phyloP scores from a whole-genome alignment of 1,140 invertebrate genomes.

The Micrasema longulum region DNA sequence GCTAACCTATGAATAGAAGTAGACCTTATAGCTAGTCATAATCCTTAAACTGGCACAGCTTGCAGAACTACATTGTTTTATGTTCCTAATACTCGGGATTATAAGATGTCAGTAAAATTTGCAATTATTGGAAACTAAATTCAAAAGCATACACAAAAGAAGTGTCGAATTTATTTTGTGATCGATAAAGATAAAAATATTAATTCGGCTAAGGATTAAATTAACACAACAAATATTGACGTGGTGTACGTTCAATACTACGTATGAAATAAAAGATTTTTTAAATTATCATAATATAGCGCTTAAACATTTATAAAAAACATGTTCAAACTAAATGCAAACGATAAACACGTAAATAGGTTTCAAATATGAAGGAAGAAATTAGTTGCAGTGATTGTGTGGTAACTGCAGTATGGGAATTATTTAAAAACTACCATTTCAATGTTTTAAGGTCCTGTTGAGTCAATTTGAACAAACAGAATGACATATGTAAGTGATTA shows the following conservation, averaged over 20 bases:
- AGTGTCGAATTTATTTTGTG: too few species aligned
- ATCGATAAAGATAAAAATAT: too few species aligned
- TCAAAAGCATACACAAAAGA: too few species aligned
- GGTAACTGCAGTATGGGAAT: slow-evolving; percentile 2
- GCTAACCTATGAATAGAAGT: slow-evolving; percentile 23
- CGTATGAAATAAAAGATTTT: slow-evolving; percentile 7
- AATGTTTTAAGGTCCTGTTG: too few species aligned
- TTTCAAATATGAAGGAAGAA: slow-evolving; percentile 15
- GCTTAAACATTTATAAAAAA: slow-evolving; percentile 3
- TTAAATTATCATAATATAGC: not conserved
- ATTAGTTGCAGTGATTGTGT: slow-evolving; percentile 1
- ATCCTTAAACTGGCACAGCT: slow-evolving; percentile 45
- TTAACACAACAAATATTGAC: slow-evolving; percentile 5
- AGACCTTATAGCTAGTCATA: slow-evolving; percentile 22
- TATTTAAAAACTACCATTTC: not conserved
- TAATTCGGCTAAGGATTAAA: slow-evolving; percentile 14
- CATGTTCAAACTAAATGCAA: slow-evolving; percentile 28
- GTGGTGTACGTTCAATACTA: not conserved
- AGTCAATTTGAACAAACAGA: too few species aligned
- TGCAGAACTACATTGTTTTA: slow-evolving; percentile 9
- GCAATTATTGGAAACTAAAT: too few species aligned
- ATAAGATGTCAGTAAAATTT: too few species aligned
- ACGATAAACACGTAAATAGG: slow-evolving; percentile 10
- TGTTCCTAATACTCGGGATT: too few species aligned
- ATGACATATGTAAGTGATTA: too few species aligned